A percentile compares a stretch with the other conserved stretches of the same genome.
Conservation (phyloP, 2,113 vertebrate species). For the crab-eating macaque (Macaca fascicularis) region T2T-MFA8v1.1 NC_088395.1:136343501-136344000, state of each 20-base stretch:
- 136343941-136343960: too few species aligned
- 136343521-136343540: background rate
- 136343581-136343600: background rate
- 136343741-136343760: background rate
- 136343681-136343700: background rate
- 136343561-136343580: background rate
- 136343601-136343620: background rate
- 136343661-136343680: background rate
- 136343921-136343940: too few species aligned
- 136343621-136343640: background rate
- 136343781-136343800: background rate
- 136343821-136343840: background rate
- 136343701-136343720: background rate
- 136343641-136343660: background rate
- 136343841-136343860: background rate
- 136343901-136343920: background rate
- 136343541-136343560: background rate
- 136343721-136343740: background rate
- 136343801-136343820: background rate
- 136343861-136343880: conserved; percentile 32
- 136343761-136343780: background rate
- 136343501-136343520: conserved; percentile 1
- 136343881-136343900: background rate
- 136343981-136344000: too few species aligned
- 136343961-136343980: too few species aligned